phyloP scores from a whole-genome alignment of 2,797 vertebrate genomes.

The Lacerta viridis region DNA sequence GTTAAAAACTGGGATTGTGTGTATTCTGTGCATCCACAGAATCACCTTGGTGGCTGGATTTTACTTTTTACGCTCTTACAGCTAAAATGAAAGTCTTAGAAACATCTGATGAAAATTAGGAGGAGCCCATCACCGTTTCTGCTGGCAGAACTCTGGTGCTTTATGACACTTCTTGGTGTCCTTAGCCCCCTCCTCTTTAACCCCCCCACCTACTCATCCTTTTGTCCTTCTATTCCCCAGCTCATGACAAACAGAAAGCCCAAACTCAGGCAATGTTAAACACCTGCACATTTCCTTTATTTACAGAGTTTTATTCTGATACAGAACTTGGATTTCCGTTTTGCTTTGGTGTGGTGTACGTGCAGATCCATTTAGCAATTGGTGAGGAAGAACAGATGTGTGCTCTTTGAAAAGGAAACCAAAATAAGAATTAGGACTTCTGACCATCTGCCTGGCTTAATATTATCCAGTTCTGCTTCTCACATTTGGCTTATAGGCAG shows the following conservation, averaged over 20 bases:
- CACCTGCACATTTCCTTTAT: background rate
- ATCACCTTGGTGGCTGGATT: background rate
- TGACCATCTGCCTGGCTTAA: constrained; percentile 28
- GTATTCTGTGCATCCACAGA: background rate
- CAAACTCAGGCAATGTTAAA: background rate
- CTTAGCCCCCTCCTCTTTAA: background rate
- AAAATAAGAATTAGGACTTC: constrained; percentile 24
- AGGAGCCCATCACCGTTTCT: no score
- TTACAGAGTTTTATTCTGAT: background rate
- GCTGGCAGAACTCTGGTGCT: background rate
- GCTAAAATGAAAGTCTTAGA: background rate
- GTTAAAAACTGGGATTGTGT: background rate
- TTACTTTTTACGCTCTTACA: background rate
- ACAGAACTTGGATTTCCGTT: background rate
- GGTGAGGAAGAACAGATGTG: constrained; percentile 29
- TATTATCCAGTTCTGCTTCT: constrained; percentile 29
- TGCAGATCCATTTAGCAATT: background rate
- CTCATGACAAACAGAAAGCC: background rate
- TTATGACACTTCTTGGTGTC: background rate
- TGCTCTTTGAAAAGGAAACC: constrained; percentile 27
- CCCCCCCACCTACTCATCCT: background rate
- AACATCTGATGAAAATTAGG: background rate
- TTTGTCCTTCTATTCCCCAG: background rate
- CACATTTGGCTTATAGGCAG: constrained; percentile 11
- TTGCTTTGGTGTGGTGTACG: background rate